These are phyloP conservation scores for Coenobita brevimanus DNA, from an alignment of 1,140 invertebrate genomes.

Conservation along the genomic window DNA sequence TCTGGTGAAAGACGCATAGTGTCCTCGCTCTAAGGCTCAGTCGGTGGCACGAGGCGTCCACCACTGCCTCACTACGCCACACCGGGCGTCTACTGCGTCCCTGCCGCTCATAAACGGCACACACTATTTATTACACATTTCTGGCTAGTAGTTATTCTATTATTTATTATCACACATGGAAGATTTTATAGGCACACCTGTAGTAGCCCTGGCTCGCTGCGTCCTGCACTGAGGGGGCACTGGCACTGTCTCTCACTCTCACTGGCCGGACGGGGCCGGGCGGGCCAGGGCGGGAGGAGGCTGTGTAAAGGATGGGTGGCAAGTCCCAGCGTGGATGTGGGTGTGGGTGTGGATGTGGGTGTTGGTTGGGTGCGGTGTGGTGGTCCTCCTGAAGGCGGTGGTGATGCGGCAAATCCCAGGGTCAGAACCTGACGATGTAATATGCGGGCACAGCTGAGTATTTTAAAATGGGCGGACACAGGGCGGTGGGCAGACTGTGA, in stretches of 20 bases:
- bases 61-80: background rate
- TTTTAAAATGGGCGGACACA: slow-evolving; percentile 41
- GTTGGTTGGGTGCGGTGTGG: background rate
- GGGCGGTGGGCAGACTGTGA: slow-evolving; percentile 62
- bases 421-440: background rate
- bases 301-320: background rate
- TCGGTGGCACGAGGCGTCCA: background rate
- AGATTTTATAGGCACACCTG: slow-evolving; percentile 24
- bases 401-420: background rate
- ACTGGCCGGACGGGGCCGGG: background rate
- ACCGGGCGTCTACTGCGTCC: background rate
- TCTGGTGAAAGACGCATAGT: no score
- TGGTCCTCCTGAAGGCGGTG: background rate
- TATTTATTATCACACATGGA: slow-evolving; percentile 40
- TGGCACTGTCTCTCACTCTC: background rate
- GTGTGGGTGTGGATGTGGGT: background rate
- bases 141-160: slow-evolving; percentile 4
- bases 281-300: background rate
- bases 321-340: background rate
- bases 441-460: slow-evolving; percentile 25
- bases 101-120: background rate
- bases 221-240: background rate
- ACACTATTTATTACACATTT: background rate
- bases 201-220: background rate
- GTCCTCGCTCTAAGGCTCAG: background rate